These are phyloP conservation scores for Gobio gobio DNA, from an alignment of 2,113 vertebrate genomes.

Conservation along the genomic window DNA sequence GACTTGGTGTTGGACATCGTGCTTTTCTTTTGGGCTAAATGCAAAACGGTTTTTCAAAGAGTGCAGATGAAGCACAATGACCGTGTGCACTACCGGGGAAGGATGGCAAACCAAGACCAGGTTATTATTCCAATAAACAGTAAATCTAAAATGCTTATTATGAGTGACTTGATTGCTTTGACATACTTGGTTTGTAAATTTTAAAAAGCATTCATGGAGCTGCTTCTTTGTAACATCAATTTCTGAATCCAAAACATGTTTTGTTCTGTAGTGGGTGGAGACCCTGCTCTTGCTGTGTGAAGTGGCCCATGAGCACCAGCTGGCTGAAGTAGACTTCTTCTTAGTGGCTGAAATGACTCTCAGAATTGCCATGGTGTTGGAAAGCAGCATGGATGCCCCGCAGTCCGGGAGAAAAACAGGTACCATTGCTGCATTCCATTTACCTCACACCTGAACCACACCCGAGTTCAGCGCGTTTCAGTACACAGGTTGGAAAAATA, in stretches of 20 bases:
- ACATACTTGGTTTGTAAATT: background rate
- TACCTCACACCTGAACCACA: no score
- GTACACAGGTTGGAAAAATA: no score
- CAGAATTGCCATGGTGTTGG: slow-evolving; percentile 76
- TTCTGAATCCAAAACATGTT: background rate
- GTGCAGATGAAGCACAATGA: slow-evolving; percentile 66
- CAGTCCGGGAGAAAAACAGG: slow-evolving; percentile 66
- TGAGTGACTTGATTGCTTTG: no score
- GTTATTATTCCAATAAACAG: slow-evolving; percentile 42
- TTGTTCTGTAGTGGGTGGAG: slow-evolving; percentile 80
- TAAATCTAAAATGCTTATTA: background rate
- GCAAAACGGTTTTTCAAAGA: slow-evolving; percentile 77
- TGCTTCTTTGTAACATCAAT: background rate
- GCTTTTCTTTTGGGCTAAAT: slow-evolving; percentile 85
- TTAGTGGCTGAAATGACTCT: slow-evolving; percentile 82
- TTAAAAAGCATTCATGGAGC: background rate
- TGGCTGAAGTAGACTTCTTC: slow-evolving; percentile 72
- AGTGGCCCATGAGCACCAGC: slow-evolving; percentile 74
- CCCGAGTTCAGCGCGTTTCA: no score
- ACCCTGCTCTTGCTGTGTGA: slow-evolving; percentile 84
- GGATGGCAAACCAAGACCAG: slow-evolving; percentile 76
- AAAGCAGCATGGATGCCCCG: slow-evolving; percentile 72
- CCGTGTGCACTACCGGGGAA: slow-evolving; percentile 66
- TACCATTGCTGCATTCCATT: background rate
- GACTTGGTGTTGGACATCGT: slow-evolving; percentile 82